phyloP scores from a whole-genome alignment of 2,797 vertebrate genomes.

The Synanceia verrucosa region DNA sequence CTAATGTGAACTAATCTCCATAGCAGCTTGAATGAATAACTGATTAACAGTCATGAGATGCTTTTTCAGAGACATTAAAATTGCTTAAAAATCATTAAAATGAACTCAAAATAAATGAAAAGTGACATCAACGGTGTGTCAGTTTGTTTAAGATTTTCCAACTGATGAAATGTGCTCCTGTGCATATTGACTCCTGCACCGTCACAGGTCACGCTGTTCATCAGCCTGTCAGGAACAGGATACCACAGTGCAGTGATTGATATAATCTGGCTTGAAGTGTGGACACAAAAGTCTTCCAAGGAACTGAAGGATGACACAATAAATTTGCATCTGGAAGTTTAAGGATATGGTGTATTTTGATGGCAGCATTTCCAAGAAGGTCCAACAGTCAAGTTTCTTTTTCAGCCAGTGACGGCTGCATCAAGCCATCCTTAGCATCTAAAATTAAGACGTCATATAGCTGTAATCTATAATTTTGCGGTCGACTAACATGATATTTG shows the following conservation, averaged over 20 bases:
- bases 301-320: conserved; percentile 42
- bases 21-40: conserved; percentile 81
- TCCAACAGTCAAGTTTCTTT: conserved; percentile 7
- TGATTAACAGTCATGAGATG: conserved; percentile 76
- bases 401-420: neutral
- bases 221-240: conserved; percentile 39
- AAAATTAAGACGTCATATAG: conserved; percentile 23
- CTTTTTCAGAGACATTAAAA: conserved; percentile 79
- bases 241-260: conserved; percentile 45
- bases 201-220: conserved; percentile 36
- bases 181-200: conserved; percentile 19
- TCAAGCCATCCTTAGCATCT: neutral
- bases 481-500: conserved; percentile 48
- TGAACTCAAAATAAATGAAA: conserved; percentile 80
- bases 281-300: conserved; percentile 38
- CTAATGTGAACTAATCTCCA: conserved; percentile 81
- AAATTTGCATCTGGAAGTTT: conserved; percentile 29
- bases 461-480: conserved; percentile 40
- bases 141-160: conserved; percentile 52
- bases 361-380: conserved; percentile 17
- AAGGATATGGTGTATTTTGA: conserved; percentile 12
- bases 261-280: conserved; percentile 54
- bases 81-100: conserved; percentile 78
- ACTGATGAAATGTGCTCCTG: conserved; percentile 2
- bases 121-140: conserved; percentile 62